Evolutionary conservation across 2,113 vertebrate genomes (phyloP).

Genomic region (Planiliza haematocheilus): DNA sequence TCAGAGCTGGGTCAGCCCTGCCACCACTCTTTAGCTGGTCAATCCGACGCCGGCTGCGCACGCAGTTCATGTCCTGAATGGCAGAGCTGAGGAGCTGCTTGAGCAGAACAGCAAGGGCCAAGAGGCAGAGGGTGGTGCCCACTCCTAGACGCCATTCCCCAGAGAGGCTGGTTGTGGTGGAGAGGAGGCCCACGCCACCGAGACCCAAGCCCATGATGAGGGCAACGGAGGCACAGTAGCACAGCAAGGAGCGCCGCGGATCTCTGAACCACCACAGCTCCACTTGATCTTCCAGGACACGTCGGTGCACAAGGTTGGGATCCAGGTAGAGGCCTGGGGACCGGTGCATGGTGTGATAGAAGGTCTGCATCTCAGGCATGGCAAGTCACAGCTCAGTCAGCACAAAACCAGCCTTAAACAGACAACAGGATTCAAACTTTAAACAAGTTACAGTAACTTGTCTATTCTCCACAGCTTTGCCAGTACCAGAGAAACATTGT

Average conservation of each 20-base stretch:
- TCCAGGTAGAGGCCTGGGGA: conserved; percentile 52
- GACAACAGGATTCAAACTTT: not conserved
- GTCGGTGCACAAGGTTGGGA: conserved; percentile 75
- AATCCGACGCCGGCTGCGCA: conserved; percentile 88
- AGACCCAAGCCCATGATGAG: conserved; percentile 90
- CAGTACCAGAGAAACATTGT: not conserved
- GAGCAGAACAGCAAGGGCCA: conserved; percentile 92
- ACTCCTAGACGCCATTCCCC: conserved; percentile 92
- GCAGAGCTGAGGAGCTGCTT: conserved; percentile 98
- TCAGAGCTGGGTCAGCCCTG: conserved; percentile 86
- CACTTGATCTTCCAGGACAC: conserved; percentile 89
- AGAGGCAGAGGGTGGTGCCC: conserved; percentile 91
- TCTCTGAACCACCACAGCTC: conserved; percentile 97
- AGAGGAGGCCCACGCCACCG: conserved; percentile 90
- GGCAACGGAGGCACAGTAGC: conserved; percentile 89
- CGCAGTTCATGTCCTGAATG: conserved; percentile 98
- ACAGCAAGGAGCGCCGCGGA: conserved; percentile 89
- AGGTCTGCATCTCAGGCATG: conserved; percentile 82
- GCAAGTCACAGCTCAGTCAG: not conserved
- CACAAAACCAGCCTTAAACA: conserved; percentile 63
- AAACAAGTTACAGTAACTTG: not conserved
- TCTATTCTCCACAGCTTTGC: not conserved
- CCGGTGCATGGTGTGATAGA: conserved; percentile 62
- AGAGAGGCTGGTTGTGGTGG: conserved; percentile 87
- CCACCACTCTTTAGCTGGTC: conserved; percentile 93